Conservation (phyloP, 1,140 invertebrate species). For the Frieseomelitta varia region DNA sequence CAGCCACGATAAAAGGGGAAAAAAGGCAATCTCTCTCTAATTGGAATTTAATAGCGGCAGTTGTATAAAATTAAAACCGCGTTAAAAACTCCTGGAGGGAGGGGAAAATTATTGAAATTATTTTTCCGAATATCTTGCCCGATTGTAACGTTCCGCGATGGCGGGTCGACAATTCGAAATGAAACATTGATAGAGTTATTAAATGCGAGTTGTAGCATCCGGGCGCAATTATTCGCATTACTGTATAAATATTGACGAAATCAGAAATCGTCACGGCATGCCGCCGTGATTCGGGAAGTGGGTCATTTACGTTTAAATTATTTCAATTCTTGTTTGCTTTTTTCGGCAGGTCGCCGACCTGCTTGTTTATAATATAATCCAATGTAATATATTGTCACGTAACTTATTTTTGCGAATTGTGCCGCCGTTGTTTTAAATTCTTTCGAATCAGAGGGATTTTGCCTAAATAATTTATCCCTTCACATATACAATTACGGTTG, state of each 20-base stretch:
- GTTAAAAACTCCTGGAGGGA: neutral
- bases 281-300: neutral
- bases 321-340: conserved; percentile 2
- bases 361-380: neutral
- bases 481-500: neutral
- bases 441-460: neutral
- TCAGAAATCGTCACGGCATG: neutral
- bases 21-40: neutral
- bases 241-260: conserved; percentile 24
- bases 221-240: neutral
- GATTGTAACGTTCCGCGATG: neutral
- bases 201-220: neutral
- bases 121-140: conserved; percentile 15
- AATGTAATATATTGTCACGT: neutral
- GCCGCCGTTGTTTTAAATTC: neutral
- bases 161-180: conserved; percentile 3
- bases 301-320: conserved; percentile 20
- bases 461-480: neutral
- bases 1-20: neutral
- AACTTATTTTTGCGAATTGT: neutral
- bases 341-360: neutral
- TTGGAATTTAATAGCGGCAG: conserved; percentile 14
- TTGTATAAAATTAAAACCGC: neutral
- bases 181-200: conserved; percentile 17
- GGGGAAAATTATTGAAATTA: conserved; percentile 25